phyloP scores from a whole-genome alignment of 2,797 vertebrate genomes.

The Syndactyla subalaris region DNA sequence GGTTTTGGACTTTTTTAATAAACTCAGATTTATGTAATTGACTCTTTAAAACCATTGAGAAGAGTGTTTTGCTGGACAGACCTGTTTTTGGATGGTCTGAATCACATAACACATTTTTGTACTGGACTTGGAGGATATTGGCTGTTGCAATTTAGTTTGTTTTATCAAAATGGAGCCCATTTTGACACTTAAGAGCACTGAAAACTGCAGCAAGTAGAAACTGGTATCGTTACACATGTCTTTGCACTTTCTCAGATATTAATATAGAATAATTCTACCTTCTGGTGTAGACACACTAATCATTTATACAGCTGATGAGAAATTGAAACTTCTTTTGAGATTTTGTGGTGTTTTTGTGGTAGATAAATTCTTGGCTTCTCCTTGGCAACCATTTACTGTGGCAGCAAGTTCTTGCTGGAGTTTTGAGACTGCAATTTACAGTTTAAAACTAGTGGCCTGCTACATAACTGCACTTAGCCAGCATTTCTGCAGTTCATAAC shows the following conservation, averaged over 20 bases:
- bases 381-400: slow-evolving; percentile 80
- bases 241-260: slow-evolving; percentile 47
- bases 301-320: slow-evolving; percentile 68
- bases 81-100: slow-evolving; percentile 36
- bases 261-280: slow-evolving; percentile 56
- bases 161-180: slow-evolving; percentile 51
- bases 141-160: slow-evolving; percentile 61
- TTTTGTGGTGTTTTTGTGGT: slow-evolving; percentile 82
- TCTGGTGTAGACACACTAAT: slow-evolving; percentile 71
- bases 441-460: slow-evolving; percentile 84
- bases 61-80: slow-evolving; percentile 40
- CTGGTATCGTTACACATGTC: slow-evolving; percentile 15
- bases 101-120: slow-evolving; percentile 32
- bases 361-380: slow-evolving; percentile 80
- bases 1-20: slow-evolving; percentile 48
- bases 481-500: slow-evolving; percentile 98
- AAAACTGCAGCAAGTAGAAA: slow-evolving; percentile 48
- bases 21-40: slow-evolving; percentile 23
- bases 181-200: slow-evolving; percentile 25
- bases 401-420: slow-evolving; percentile 80
- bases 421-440: slow-evolving; percentile 82
- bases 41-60: slow-evolving; percentile 22
- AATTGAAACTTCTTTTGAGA: slow-evolving; percentile 79
- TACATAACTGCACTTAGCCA: slow-evolving; percentile 90
- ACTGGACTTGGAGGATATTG: slow-evolving; percentile 64